Evolutionary conservation across 2,797 vertebrate species (phyloP).

Genomic region (Gallinago nigripennis): DNA sequence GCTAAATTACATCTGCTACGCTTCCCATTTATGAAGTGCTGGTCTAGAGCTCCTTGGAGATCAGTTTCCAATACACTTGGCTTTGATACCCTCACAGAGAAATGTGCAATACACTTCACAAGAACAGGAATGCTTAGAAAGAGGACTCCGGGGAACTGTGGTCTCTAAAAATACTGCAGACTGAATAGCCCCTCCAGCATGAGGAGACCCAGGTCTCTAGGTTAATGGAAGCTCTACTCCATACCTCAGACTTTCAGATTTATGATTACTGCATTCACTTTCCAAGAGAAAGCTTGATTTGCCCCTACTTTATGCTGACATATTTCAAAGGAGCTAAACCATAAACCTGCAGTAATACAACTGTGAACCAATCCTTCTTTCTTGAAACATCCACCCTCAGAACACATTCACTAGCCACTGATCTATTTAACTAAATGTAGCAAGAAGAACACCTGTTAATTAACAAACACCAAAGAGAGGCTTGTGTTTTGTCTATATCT

Average conservation of each 20-base stretch:
- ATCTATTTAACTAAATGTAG: background rate
- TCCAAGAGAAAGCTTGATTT: background rate
- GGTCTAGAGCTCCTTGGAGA: constrained; percentile 15
- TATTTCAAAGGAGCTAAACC: constrained; percentile 3
- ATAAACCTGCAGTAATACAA: background rate
- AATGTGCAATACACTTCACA: background rate
- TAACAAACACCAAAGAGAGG: background rate
- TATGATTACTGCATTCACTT: background rate
- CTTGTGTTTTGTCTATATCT: background rate
- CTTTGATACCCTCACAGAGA: background rate
- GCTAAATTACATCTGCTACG: background rate
- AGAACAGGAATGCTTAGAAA: background rate
- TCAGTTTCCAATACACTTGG: background rate
- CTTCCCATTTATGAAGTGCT: background rate
- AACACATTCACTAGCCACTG: background rate
- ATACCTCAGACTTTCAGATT: background rate
- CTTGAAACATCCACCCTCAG: background rate
- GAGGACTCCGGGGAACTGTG: background rate
- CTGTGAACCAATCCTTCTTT: background rate
- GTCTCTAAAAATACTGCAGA: background rate
- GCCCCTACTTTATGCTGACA: background rate
- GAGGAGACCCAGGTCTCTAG: background rate
- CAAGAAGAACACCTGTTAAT: background rate
- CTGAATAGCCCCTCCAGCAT: background rate
- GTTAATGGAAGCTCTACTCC: constrained; percentile 4